Evolutionary conservation across 2,797 vertebrate genomes (phyloP), one percentile per base, ranked within the genome.

Genomic region (Trichosurus vulpecula): DNA sequence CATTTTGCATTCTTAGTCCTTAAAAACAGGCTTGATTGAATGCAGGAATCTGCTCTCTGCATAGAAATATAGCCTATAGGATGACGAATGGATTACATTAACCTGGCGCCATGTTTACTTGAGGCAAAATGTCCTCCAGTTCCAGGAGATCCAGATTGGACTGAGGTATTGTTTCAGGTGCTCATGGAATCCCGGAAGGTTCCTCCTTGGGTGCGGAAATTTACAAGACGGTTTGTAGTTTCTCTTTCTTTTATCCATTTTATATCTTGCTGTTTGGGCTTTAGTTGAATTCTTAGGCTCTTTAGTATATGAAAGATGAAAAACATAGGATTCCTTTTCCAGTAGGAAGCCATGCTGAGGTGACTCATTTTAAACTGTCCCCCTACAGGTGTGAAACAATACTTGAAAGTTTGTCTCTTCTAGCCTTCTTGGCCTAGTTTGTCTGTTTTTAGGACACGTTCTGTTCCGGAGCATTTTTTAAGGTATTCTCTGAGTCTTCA

Each of bases 41-140:
- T 56, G 41, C 61, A 93, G 53, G 61, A 52, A 58, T 97, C 95
- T 22, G 6, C 91, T 96, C 22, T 96, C 90, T 95, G 90, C 52
- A 51, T 57, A 94, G 97, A 96, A 93, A 31, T 56, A 89, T 91
- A 56, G 74, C 92, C 8, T 22, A 14, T 91, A 93, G 90, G 57
- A 57, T 1, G 6, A 52, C 16, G 57, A 93, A 92, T 93, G 95
- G 96, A 95, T 55, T 91, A 93, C 56, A 35, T 94, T 93, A 13
- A 90, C 91, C 90, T 74, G 53, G 90, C 19, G 5, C 96, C 81
- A 0, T 55, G 2, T 93, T 94, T 97, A 90, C 93, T 58, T 31
- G 41, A 12, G 58, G 92, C 54, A 97, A 56, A 92, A 25, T 27
- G 30, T 95, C 58, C 93, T 91, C 89, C 91, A 31, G 91, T 94